These are phyloP conservation scores for Brachionus paranguensis DNA, from an alignment of 1,140 invertebrate genomes.

Conservation along the genomic window DNA sequence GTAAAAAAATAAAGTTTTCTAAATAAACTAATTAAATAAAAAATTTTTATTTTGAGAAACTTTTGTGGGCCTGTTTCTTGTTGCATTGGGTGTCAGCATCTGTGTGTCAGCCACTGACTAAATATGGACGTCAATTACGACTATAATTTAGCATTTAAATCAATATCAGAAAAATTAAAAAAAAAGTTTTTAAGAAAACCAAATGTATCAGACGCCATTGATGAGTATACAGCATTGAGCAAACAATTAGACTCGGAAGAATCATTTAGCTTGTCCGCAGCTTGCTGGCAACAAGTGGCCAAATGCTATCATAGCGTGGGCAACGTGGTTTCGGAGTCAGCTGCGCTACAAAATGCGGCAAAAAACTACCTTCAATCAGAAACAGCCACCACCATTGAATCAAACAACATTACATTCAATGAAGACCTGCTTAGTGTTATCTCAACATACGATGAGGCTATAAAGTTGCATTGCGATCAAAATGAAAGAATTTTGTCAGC, in stretches of 20 bases:
- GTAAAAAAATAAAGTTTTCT: background rate
- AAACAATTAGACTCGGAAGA: conserved; percentile 7
- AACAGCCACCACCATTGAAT: background rate
- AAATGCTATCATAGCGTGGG: conserved; percentile 33
- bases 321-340: conserved; percentile 9
- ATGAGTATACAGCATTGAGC: conserved; percentile 27
- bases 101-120: conserved; percentile 43
- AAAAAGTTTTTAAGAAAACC: conserved; percentile 35
- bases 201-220: conserved; percentile 31
- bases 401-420: conserved; percentile 10
- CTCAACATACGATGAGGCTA: conserved; percentile 4
- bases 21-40: background rate
- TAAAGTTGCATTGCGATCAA: conserved; percentile 22
- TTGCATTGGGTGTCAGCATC: conserved; percentile 45
- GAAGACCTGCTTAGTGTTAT: conserved; percentile 13
- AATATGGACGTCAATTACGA: conserved; percentile 7
- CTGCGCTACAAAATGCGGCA: background rate
- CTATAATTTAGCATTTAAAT: conserved; percentile 25
- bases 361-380: conserved; percentile 29
- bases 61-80: conserved; percentile 46
- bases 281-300: conserved; percentile 16
- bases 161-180: conserved; percentile 25
- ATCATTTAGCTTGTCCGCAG: background rate
- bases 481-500: conserved; percentile 30
- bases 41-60: conserved; percentile 45